Conservation (phyloP, 2,888 invertebrate genomes). For the Thymelicus sylvestris region DNA sequence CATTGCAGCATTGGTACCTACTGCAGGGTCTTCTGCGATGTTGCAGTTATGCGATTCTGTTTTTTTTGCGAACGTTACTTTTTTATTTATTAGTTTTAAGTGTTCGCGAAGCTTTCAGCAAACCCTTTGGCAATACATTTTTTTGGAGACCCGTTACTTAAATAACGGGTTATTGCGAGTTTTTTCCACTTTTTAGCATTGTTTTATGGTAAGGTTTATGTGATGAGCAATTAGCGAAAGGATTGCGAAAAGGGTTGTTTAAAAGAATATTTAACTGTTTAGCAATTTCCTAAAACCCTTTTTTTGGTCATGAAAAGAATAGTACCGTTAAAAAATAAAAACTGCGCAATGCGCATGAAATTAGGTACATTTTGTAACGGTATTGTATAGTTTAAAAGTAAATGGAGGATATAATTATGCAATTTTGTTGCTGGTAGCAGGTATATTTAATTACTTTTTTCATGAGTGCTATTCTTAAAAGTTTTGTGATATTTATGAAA, state of each 20-base stretch:
- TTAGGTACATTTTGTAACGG: not conserved
- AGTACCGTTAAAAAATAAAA: not conserved
- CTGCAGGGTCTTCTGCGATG: constrained; percentile 49
- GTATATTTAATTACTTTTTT: too few relatives aligned
- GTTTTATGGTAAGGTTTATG: constrained; percentile 53
- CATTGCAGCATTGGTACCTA: constrained; percentile 42
- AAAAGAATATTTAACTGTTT: constrained; percentile 35
- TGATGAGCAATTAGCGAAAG: constrained; percentile 56
- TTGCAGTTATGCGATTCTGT: constrained; percentile 58
- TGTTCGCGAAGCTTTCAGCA: constrained; percentile 58
- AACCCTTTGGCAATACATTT: constrained; percentile 63
- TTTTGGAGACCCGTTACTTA: constrained; percentile 55
- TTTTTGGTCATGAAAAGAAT: not conserved
- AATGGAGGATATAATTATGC: too few relatives aligned
- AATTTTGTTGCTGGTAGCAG: too few relatives aligned
- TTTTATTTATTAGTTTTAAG: constrained; percentile 59
- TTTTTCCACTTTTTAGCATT: constrained; percentile 47
- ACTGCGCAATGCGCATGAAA: not conserved
- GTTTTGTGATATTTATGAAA: too few relatives aligned
- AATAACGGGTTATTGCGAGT: constrained; percentile 42
- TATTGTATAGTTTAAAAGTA: not conserved
- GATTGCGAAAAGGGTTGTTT: constrained; percentile 65
- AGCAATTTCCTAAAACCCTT: not conserved
- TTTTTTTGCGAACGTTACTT: constrained; percentile 49
- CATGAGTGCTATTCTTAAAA: too few relatives aligned